A percentile compares a stretch with the other conserved stretches of the same genome.
These are phyloP conservation scores for Drosophila paulistorum DNA, from an alignment of 1,140 invertebrate species.

Conservation along the genomic window DNA sequence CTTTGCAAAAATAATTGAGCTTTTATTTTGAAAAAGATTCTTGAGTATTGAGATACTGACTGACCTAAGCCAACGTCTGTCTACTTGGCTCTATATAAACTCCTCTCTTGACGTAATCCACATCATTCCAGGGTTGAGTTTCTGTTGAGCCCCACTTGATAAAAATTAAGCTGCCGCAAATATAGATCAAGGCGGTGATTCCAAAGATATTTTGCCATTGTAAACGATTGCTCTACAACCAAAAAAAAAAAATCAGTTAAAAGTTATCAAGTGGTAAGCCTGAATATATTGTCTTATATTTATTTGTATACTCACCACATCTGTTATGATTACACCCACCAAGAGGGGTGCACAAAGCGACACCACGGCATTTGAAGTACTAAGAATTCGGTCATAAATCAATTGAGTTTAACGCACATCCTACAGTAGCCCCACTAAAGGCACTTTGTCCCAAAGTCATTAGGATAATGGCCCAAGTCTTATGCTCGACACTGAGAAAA, in stretches of 20 bases:
- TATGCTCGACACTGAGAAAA: slow-evolving; percentile 82
- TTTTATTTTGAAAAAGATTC: not conserved
- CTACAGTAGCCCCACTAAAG: slow-evolving; percentile 90
- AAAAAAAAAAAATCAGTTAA: not conserved
- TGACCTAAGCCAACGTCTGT: not conserved
- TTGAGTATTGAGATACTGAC: not conserved
- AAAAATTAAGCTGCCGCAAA: slow-evolving; percentile 60
- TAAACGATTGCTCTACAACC: slow-evolving; percentile 89
- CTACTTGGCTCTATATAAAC: not conserved
- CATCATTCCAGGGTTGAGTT: slow-evolving; percentile 90
- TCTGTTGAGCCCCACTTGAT: slow-evolving; percentile 90
- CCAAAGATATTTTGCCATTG: slow-evolving; percentile 86
- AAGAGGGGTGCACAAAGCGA: slow-evolving; percentile 88
- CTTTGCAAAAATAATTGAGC: not conserved
- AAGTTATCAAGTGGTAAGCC: not conserved
- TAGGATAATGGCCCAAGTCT: slow-evolving; percentile 85
- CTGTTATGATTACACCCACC: slow-evolving; percentile 86
- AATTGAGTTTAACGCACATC: slow-evolving; percentile 87
- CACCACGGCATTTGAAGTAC: slow-evolving; percentile 88
- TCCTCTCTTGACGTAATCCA: slow-evolving; percentile 86
- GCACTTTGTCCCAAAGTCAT: slow-evolving; percentile 89
- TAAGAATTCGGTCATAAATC: slow-evolving; percentile 91
- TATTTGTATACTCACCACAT: slow-evolving; percentile 84
- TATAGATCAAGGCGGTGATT: slow-evolving; percentile 61
- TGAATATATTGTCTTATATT: too few species aligned